Evolutionary conservation across 2,113 vertebrate genomes (phyloP).

Genomic region (Nettapus auritus): DNA sequence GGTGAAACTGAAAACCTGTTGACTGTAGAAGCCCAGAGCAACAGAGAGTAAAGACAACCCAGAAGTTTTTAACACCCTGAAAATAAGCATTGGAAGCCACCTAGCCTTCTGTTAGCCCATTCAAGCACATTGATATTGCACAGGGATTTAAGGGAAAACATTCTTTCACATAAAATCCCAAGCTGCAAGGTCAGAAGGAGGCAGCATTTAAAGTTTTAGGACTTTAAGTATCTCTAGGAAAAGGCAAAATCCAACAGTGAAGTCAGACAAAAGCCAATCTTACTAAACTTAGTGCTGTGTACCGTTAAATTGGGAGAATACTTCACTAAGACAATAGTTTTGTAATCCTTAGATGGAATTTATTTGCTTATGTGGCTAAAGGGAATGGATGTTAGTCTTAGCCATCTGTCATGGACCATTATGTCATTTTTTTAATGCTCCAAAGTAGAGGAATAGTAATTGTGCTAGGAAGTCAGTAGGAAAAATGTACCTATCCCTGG

Average conservation of each 20-base stretch:
- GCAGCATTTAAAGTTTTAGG: neutral
- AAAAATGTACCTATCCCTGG: neutral
- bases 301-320: neutral
- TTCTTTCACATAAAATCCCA: neutral
- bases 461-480: neutral
- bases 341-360: neutral
- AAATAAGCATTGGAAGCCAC: slow-evolving; percentile 10
- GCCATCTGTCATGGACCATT: neutral
- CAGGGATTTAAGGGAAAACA: neutral
- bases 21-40: slow-evolving; percentile 9
- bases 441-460: neutral
- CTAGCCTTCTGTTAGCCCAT: neutral
- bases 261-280: neutral
- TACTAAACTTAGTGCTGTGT: neutral
- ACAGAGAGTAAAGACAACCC: neutral
- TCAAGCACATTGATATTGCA: neutral
- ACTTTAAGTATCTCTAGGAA: too few species aligned
- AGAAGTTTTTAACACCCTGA: neutral
- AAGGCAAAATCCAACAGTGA: neutral
- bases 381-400: neutral
- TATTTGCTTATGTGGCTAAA: neutral
- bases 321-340: neutral
- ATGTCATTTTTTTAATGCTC: neutral
- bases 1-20: slow-evolving; percentile 46
- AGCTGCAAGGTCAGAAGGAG: neutral